Base-by-base conservation (phyloP, 1,140 invertebrate genomes). In the Notospermus geniculatus region DNA sequence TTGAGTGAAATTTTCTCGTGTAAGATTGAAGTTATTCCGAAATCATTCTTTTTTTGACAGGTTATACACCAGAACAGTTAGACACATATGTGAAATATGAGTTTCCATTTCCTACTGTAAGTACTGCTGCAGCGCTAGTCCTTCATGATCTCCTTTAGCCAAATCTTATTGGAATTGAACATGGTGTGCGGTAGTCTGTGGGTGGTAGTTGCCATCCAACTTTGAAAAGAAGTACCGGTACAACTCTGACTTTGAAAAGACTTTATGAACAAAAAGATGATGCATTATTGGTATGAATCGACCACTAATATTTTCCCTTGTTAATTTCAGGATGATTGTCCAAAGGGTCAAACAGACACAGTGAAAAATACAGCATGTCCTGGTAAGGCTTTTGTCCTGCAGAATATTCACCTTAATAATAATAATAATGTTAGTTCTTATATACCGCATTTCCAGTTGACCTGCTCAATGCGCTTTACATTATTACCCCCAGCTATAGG, bases 71-170 rank as follows among this genome's bases (percentile, higher is more conserved):
- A 1, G 91, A 91, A 74, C 92, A 97, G 65, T 85, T 95, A 53
- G 93, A 97, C 73, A 97, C 94, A 2, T 98, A 93, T 80, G 90
- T 97, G 5, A 93, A 90, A 77, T 91, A 91, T 71, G 93, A 97
- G 76, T 93, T 97, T 82, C 94, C 94, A 1, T 93, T 88, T 78
- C 91, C 94, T 11, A 87, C 87, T 77, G 91, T 91, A 82, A 85
- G 85, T 83, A 60, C 30, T n/a, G n/a, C n/a, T n/a, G n/a, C n/a
- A n/a, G n/a, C n/a, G n/a, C n/a, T n/a, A n/a, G n/a, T n/a, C n/a
- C n/a, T n/a, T n/a, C n/a, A n/a, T n/a, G n/a, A n/a, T n/a, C n/a
- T n/a, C n/a, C n/a, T n/a, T n/a, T n/a, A n/a, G n/a, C n/a, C n/a
- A n/a, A n/a, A n/a, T n/a, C n/a, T n/a, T n/a, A n/a, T n/a, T n/a